Evolutionary conservation across 2,113 vertebrate species (phyloP).

Genomic region (Apodemus sylvaticus): DNA sequence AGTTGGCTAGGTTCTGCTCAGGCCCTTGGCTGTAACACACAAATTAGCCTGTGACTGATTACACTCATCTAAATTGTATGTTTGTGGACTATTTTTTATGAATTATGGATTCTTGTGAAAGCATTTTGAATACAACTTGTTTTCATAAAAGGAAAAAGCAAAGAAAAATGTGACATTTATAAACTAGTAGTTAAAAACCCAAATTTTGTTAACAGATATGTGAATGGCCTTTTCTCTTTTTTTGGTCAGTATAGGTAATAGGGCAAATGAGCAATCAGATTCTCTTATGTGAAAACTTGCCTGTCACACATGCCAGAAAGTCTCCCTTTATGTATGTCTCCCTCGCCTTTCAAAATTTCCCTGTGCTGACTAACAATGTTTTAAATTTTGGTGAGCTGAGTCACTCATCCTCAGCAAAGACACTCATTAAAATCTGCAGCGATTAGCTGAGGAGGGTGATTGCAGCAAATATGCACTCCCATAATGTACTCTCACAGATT

Average conservation of each 20-base stretch:
- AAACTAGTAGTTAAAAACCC: not conserved
- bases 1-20: not conserved
- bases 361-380: not conserved
- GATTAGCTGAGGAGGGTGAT: not conserved
- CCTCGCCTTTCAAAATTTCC: not conserved
- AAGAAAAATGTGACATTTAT: not conserved
- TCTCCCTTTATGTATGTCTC: not conserved
- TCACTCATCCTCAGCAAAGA: not conserved
- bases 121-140: conserved; percentile 18
- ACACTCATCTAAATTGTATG: conserved; percentile 8
- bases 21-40: not conserved
- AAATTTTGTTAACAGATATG: not conserved
- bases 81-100: not conserved
- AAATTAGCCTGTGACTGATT: conserved; percentile 57
- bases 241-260: not conserved
- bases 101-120: conserved; percentile 40
- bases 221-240: not conserved
- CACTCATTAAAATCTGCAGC: not conserved
- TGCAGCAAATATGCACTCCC: not conserved
- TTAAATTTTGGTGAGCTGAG: not conserved
- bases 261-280: not conserved
- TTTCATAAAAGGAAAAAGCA: not conserved
- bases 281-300: not conserved
- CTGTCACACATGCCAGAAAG: not conserved
- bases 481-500: not conserved